Evolutionary conservation across 2,113 vertebrate genomes (phyloP), one percentile per base, ranked within the genome.

Genomic region (Triplophysa tibetana): DNA sequence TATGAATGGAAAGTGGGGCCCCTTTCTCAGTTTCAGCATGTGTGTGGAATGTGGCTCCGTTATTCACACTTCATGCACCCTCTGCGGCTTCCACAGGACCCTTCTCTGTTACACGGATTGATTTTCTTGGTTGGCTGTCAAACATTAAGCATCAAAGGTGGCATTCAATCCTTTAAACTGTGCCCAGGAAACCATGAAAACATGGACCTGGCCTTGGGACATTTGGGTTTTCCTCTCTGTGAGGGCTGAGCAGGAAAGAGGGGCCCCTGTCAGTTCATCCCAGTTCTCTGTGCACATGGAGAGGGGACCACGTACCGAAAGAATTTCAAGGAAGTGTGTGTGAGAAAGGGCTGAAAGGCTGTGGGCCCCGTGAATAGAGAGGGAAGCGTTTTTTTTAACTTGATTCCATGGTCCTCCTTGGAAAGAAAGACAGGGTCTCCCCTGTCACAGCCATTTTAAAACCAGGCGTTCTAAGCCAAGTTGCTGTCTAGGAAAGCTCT

Each of bases 321-420:
- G 89, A 90, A 92, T 91, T 90, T 88, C 43, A 87, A 82, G 86
- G 86, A 90, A 91, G 41, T 70, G 52, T 68, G 52, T 76, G 60
- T 48, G 74, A 58, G 43, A 41, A 21, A 67, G 77, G 81, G 69
- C 84, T 87, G 68, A 81, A 77, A 83, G 80, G 68, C 80, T 70
- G 33, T 83, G 83, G 88, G 86, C 69, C 67, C 85, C 81, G 66
- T 86, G 85, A 83, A 83, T 85, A 66, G 80, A 79, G 81, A 78
- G 78, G 29, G 68, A 78, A 74, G 19, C 13, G 0, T 50, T 66
- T 70, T 82, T 61, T 38, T 64, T 70, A 75, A 41, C 4, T 70
- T 0, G 24, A 79, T 88, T 88, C 63, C 77, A 85, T 80, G 61
- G 88, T 86, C 73, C 87, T 82, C 61, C 6, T 45, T 84, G 80